Evolutionary conservation across 2,888 invertebrate species (phyloP), one percentile per base, ranked within the genome.

Genomic region (Cataglyphis livida): DNA sequence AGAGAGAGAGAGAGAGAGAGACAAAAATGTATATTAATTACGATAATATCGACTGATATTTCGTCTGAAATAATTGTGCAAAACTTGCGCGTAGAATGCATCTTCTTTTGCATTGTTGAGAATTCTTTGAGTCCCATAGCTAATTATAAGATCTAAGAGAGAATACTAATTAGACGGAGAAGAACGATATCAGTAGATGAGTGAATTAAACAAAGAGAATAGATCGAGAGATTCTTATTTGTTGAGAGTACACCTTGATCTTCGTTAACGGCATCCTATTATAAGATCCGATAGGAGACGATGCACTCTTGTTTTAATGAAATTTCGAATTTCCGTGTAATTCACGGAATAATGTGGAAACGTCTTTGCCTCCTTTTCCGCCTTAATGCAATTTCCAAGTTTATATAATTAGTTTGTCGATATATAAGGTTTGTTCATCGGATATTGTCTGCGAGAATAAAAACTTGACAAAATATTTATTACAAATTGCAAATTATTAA

Each of bases 231-330:
- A 71, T 78, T 59, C 71, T 70, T 71, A 78, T 51, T 78, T 35
- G 70, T 57, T 7, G 59, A 5, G 59, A 78, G 70, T 79, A 25
- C 21, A 71, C 71, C 41, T 79, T 79, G 70, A 79, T 79, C 78
- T 79, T 57, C 54, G 78, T 79, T 79, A 79, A 79, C 59, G 71
- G 44, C 59, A 71, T 79, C 71, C 71, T 71, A 79, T 79, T 79
- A 71, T 79, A 59, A 76, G 66, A 66, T 70, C 78, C 70, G 57
- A 78, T 70, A 59, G 59, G 59, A 59, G 78, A 71, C 71, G 78
- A 71, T 44, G 70, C 78, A 44, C 57, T 44, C 44, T 79, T 79
- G 71, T 79, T 79, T 79, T 79, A 79, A 79, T 79, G 78, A 71
- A 79, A 79, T 79, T 79, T 79, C 44, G 78, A 70, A 70, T 79